phyloP scores from a whole-genome alignment of 2,888 invertebrate genomes.

The Pristionchus maxplancki region DNA sequence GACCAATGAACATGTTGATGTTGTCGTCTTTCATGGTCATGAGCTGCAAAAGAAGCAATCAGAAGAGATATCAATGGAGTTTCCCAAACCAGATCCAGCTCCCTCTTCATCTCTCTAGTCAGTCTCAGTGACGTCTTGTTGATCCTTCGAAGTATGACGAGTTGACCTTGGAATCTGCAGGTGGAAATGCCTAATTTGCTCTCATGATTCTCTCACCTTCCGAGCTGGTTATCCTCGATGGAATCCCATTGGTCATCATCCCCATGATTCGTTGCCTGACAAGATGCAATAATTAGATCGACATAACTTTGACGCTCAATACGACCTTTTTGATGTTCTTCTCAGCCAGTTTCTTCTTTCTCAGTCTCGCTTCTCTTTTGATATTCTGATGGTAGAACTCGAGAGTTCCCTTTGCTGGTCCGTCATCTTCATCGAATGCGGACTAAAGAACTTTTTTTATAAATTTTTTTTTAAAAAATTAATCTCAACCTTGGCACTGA shows the following conservation, averaged over 20 bases:
- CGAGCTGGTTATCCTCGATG: slow-evolving; percentile 61
- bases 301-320: neutral
- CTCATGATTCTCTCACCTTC: slow-evolving; percentile 44
- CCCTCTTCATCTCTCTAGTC: slow-evolving; percentile 64
- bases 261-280: neutral
- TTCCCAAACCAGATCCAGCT: slow-evolving; percentile 59
- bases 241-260: slow-evolving; percentile 55
- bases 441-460: neutral
- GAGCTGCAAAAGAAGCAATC: slow-evolving; percentile 53
- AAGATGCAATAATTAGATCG: no score
- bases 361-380: slow-evolving; percentile 51
- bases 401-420: slow-evolving; percentile 51
- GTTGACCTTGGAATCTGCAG: slow-evolving; percentile 35
- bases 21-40: slow-evolving; percentile 87
- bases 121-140: slow-evolving; percentile 58
- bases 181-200: neutral
- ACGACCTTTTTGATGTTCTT: slow-evolving; percentile 1
- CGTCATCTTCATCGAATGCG: neutral
- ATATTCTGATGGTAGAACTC: slow-evolving; percentile 61
- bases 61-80: neutral
- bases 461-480: neutral
- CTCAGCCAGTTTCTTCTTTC: slow-evolving; percentile 46
- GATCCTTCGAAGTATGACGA: slow-evolving; percentile 61
- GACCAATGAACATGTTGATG: slow-evolving; percentile 94
- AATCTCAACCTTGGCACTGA: neutral